Conservation (phyloP, 1,140 invertebrate genomes). For the Halictus rubicundus region DNA sequence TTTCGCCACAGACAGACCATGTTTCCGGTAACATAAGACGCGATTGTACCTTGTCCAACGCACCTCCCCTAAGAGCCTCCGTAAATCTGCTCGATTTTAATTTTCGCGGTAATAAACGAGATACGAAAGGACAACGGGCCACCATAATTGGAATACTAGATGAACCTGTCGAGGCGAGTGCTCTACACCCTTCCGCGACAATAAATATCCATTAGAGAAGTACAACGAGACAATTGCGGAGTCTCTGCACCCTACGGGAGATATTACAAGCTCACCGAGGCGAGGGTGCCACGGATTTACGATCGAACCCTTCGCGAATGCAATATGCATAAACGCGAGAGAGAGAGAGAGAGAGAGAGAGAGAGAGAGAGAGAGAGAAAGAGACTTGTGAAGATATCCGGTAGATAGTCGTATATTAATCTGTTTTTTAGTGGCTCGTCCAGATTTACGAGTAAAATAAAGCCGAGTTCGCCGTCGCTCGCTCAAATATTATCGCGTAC, state of each 20-base stretch:
- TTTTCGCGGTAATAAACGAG: no score
- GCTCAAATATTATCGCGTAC: not conserved
- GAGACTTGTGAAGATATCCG: not conserved
- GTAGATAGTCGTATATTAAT: not conserved
- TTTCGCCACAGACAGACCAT: no score
- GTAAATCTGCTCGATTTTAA: no score
- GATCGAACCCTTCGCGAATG: not conserved
- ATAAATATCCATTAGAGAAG: not conserved
- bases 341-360: not conserved
- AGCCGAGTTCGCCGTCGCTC: not conserved
- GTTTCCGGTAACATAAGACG: no score
- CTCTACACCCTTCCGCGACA: no score
- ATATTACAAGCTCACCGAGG: not conserved
- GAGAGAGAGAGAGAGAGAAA: no score
- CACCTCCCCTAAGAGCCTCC: no score
- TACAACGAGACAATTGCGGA: not conserved
- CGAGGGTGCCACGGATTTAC: conserved; percentile 1
- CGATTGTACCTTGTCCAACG: no score
- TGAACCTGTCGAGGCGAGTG: not conserved
- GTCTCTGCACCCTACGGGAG: not conserved
- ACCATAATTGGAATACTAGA: not conserved
- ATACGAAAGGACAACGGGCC: no score
- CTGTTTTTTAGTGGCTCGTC: conserved; percentile 17
- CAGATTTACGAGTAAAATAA: conserved; percentile 35
- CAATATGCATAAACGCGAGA: conserved; percentile 21